Evolutionary conservation across 2,888 invertebrate genomes (phyloP), one percentile per base, ranked within the genome.

Genomic region (Endotricha flammealis): DNA sequence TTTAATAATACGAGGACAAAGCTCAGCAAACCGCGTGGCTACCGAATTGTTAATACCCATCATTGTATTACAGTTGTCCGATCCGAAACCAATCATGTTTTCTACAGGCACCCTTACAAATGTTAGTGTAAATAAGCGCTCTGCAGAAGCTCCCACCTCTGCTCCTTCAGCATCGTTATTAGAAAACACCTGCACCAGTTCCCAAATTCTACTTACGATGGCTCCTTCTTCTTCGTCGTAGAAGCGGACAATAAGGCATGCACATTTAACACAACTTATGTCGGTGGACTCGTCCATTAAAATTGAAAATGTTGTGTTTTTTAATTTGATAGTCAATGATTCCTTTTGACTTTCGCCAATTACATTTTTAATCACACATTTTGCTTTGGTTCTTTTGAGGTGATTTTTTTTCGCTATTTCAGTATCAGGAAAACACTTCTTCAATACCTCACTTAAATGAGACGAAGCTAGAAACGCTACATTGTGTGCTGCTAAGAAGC

Each of bases 201-300:
- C 35, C 39, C 39, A 39, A 24, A 39, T 35, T 14, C 13, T 22
- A 23, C 39, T 39, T 12, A 6, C 24, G 28, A 39, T 35, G 4
- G 23, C 27, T 28, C 39, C 35, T 28, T 22, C n/a, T 5, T 35
- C 17, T 23, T 22, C 27, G 32, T 39, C 31, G 12, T 39, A 39
- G 22, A 32, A 39, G 23, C 35, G 27, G 17, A 39, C 39, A 12
- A 35, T 28, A 28, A 39, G 16, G 24, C 35, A 39, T 23, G 32
- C 32, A 12, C 32, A 31, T 13, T 35, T 39, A 9, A 39, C 28
- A 12, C 31, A 28, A 27, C 32, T 27, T 31, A 22, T 20, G 32
- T 39, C 35, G 11, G 39, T 39, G n/a, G 25, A 32, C n/a, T 39
- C 35, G 28, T 39, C 39, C 4, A 23, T 28, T 12, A 39, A 28